A percentile compares a stretch with the other conserved stretches of the same genome.
These are phyloP conservation scores for Sinocyclocheilus anophthalmus DNA, from an alignment of 2,113 vertebrate genomes.

Conservation along the genomic window DNA sequence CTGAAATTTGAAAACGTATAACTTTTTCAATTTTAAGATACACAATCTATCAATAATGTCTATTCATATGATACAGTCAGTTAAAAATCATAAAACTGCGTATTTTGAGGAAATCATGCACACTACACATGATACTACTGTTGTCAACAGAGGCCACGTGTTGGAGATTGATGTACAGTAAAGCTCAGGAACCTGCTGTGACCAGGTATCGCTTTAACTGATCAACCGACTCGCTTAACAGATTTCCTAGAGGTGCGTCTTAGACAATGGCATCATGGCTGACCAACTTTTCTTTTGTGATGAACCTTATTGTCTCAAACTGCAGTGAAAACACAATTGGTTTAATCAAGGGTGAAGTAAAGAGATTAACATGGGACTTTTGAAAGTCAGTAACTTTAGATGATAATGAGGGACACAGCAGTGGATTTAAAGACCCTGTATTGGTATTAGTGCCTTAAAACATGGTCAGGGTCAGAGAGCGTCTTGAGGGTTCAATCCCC, in stretches of 20 bases:
- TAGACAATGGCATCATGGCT: constrained; percentile 16
- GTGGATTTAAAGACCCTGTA: background rate
- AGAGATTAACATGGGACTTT: background rate
- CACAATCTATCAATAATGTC: background rate
- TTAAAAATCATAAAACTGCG: background rate
- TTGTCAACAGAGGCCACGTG: background rate
- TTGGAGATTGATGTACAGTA: background rate
- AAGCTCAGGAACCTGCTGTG: constrained; percentile 2
- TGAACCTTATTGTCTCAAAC: constrained; percentile 1
- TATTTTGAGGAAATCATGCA: background rate
- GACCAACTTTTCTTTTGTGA: constrained; percentile 25
- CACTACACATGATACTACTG: background rate
- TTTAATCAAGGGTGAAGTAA: background rate
- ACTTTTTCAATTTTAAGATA: too few relatives aligned
- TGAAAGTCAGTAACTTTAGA: background rate
- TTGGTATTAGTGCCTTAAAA: background rate
- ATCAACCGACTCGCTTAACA: background rate
- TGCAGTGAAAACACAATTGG: background rate
- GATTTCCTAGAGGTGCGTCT: background rate
- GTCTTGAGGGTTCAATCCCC: background rate
- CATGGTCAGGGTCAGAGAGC: background rate
- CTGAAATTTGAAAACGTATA: too few relatives aligned
- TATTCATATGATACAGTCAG: background rate
- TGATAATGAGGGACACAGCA: background rate
- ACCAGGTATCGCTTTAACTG: constrained; percentile 10